phyloP scores from a whole-genome alignment of 1,140 invertebrate genomes.

The Pemphigus obesinymphae region DNA sequence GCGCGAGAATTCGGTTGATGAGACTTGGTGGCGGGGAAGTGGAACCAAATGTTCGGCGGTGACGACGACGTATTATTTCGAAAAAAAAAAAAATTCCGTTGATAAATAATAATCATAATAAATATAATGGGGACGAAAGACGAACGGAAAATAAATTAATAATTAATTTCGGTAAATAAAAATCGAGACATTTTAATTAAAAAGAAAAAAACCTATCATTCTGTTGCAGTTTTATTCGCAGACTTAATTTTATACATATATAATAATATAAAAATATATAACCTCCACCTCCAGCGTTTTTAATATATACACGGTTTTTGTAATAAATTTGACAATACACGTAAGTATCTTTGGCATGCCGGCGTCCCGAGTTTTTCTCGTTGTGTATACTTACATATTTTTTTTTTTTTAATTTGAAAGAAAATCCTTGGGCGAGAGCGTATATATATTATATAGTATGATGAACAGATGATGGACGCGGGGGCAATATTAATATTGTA shows the following conservation, averaged over 20 bases:
- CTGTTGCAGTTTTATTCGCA: not conserved
- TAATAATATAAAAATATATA: not conserved
- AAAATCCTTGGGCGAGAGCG: not conserved
- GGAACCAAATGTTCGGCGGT: not conserved
- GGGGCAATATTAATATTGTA: constrained; percentile 19
- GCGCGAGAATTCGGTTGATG: not conserved
- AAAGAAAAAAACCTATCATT: not conserved
- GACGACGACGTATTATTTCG: not conserved
- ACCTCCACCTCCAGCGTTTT: not conserved
- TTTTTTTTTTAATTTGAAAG: constrained; percentile 36
- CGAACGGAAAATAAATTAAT: constrained; percentile 7
- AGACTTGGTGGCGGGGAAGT: not conserved
- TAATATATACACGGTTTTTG: not conserved
- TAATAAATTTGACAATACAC: constrained; percentile 20
- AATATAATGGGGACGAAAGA: not conserved
- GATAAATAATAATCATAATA: constrained; percentile 6
- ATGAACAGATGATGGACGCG: not conserved
- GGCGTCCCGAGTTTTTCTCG: not conserved
- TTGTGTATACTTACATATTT: not conserved
- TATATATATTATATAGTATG: too few species aligned
- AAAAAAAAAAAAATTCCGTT: not conserved
- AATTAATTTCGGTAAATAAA: constrained; percentile 41
- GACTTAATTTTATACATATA: not conserved
- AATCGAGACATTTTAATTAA: constrained; percentile 24
- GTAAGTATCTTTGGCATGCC: constrained; percentile 11